Percentiles rank a stretch among this genome's conserved stretches.
These are phyloP conservation scores for Ptilonorhynchus violaceus DNA, from an alignment of 2,113 vertebrate species.

Conservation along the genomic window DNA sequence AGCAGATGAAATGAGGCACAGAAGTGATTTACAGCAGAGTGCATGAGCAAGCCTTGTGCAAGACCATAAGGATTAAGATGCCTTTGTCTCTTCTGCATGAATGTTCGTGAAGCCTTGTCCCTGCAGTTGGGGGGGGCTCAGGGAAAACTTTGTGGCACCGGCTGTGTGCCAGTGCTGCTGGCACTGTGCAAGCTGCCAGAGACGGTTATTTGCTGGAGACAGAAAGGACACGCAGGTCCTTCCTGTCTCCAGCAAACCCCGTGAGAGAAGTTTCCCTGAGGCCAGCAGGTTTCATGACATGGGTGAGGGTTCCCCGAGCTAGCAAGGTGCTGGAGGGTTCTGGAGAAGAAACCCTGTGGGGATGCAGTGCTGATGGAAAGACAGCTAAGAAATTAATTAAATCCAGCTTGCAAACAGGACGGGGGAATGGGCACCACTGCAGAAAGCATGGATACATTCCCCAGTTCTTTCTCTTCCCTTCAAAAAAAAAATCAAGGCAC, in stretches of 20 bases:
- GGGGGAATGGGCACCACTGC: background rate
- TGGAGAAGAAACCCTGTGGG: background rate
- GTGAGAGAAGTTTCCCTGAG: background rate
- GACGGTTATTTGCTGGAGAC: fast-evolving
- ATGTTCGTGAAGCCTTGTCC: background rate
- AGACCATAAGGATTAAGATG: background rate
- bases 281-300: fast-evolving
- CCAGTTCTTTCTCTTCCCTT: background rate
- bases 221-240: background rate
- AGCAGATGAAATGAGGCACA: background rate
- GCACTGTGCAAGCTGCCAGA: background rate
- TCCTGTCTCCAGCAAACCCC: background rate
- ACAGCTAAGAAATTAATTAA: background rate
- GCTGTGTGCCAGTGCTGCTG: background rate
- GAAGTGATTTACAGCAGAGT: background rate
- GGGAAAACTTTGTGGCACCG: background rate
- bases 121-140: background rate
- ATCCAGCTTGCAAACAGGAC: background rate
- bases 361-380: background rate
- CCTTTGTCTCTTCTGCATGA: background rate
- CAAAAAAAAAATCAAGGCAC: background rate
- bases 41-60: background rate
- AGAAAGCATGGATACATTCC: background rate
- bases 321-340: background rate
- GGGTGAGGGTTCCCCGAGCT: background rate